These are phyloP conservation scores for Zosterops lateralis DNA, from an alignment of 2,113 vertebrate genomes.

Conservation along the genomic window DNA sequence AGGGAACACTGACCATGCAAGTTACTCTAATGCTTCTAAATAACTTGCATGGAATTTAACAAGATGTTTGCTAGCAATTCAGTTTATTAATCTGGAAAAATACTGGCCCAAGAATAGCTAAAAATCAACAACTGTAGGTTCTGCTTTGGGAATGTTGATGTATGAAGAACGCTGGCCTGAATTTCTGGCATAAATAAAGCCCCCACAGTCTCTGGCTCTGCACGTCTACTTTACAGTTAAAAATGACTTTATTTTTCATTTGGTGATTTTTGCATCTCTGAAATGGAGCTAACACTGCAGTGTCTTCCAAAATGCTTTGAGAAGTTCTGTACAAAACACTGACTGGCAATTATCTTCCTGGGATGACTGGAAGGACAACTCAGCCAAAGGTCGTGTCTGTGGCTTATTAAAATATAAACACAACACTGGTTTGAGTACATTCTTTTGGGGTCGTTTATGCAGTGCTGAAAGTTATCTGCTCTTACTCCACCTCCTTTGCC, in stretches of 20 bases:
- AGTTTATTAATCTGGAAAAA: background rate
- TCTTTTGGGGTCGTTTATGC: slow-evolving; percentile 11
- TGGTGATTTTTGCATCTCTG: background rate
- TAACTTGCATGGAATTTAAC: background rate
- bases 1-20: background rate
- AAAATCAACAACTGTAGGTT: background rate
- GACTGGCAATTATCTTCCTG: background rate
- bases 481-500: background rate
- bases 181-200: background rate
- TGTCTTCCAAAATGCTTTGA: background rate
- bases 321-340: background rate
- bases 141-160: background rate
- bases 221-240: background rate
- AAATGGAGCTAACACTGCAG: background rate
- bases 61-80: background rate
- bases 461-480: background rate
- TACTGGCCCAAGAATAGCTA: background rate
- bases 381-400: background rate
- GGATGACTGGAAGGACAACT: background rate
- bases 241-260: background rate
- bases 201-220: background rate
- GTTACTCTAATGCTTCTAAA: background rate
- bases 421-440: background rate
- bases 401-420: slow-evolving; percentile 26
- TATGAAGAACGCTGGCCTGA: background rate